Base-by-base conservation (phyloP, 2,113 vertebrate species). In the Brachyhypopomus gauderio region DNA sequence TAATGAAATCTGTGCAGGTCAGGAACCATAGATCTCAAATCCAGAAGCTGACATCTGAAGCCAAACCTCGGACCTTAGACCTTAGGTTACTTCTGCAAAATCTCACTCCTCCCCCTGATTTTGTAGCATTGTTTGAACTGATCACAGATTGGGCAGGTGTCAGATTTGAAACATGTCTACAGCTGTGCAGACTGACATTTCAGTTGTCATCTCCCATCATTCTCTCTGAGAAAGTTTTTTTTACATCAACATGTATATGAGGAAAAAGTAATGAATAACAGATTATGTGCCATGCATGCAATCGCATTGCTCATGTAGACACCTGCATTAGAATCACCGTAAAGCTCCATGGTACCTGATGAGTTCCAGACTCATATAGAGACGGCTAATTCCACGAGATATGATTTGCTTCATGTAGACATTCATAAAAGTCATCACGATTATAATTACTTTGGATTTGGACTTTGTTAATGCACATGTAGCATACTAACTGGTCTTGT, bases 211-310 rank as follows among this genome's bases (percentile, higher is more conserved):
- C 34, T 69, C 59, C 17, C 45, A 12, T 59, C 14, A 23, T 67
- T 45, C 20, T 71, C 30, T 75, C 58, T 36, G 41, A 9, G 5
- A 22, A 22, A 48, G 55, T 30, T n/a, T 74, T 56, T 80, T 81
- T 83, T 84, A 30, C 84, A 93, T 92, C 92, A 93, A 92, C 88
- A 87, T 83, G 90, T 93, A 69, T 88, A 92, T 78, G 89, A 91
- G 83, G 90, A 92, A 52, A 3, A 52, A 52, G 45, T 52, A 52
- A 52, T 11, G 45, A 14, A 52, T 52, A 52, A 52, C 45, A 52
- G 45, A 52, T 12, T 3, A 52, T 11, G 3, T 11, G 9, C 9
- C 45, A 52, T 3, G 9, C 12, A 52, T 14, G 9, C 45, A 14
- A 14, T 52, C 12, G 12, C 45, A 45, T 45, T 45, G 5, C 41